Conservation (phyloP, 1,140 invertebrate species). For the Scaptomyza hsui region DNA sequence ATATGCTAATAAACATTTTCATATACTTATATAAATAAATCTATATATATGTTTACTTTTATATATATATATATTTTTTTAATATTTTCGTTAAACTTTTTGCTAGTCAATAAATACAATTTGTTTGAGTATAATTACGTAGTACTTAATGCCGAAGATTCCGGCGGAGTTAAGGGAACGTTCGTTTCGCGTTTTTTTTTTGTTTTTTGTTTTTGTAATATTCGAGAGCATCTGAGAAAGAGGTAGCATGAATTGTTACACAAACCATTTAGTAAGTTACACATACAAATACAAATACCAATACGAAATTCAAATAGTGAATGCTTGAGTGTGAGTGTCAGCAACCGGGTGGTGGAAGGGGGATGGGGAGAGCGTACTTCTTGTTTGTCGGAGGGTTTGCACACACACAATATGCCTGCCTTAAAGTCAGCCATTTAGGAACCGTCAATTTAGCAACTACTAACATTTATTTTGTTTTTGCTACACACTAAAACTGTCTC, state of each 20-base stretch:
- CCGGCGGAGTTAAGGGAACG: slow-evolving; percentile 32
- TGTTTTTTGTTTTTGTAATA: slow-evolving; percentile 29
- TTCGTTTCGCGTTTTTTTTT: slow-evolving; percentile 32
- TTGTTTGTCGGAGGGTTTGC: slow-evolving; percentile 54
- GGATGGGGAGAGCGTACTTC: not conserved
- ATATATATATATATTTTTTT: slow-evolving; percentile 24
- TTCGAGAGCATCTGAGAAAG: slow-evolving; percentile 64
- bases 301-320: slow-evolving; percentile 20
- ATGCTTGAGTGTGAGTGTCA: slow-evolving; percentile 8
- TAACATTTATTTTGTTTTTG: slow-evolving; percentile 39
- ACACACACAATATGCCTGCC: slow-evolving; percentile 76
- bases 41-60: slow-evolving; percentile 44
- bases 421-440: slow-evolving; percentile 76
- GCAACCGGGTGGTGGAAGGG: not conserved
- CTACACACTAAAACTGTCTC: slow-evolving; percentile 38
- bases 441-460: slow-evolving; percentile 75
- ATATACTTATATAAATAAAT: slow-evolving; percentile 48
- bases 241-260: slow-evolving; percentile 74
- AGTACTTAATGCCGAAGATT: not conserved
- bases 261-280: slow-evolving; percentile 40
- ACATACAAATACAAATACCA: slow-evolving; percentile 57
- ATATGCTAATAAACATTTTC: slow-evolving; percentile 60
- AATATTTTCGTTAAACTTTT: slow-evolving; percentile 23
- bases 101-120: slow-evolving; percentile 59
- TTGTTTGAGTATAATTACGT: slow-evolving; percentile 46